A percentile compares a stretch with the other conserved stretches of the same genome.
These are phyloP conservation scores for Thunnus thynnus DNA, from an alignment of 2,113 vertebrate genomes.

Conservation along the genomic window DNA sequence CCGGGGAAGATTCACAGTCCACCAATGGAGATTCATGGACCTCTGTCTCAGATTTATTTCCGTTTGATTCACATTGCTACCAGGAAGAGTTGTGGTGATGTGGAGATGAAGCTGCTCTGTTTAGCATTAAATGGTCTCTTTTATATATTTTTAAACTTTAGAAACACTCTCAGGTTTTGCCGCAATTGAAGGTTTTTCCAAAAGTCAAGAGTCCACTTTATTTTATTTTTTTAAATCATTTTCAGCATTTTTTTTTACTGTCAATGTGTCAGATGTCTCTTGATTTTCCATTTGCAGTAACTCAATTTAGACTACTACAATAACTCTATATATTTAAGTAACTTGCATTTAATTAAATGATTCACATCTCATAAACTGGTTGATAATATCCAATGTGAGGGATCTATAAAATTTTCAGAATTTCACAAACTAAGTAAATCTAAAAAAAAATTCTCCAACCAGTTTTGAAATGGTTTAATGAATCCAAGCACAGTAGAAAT, in stretches of 20 bases:
- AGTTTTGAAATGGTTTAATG: not conserved
- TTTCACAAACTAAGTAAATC: not conserved
- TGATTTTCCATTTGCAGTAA: not conserved
- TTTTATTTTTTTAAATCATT: not conserved
- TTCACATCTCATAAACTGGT: too few species aligned
- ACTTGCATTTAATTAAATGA: not conserved
- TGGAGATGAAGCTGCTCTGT: not conserved
- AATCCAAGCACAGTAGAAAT: not conserved
- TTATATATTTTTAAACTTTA: not conserved
- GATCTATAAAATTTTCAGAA: not conserved
- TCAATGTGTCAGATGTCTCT: not conserved
- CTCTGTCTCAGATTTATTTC: slow-evolving; percentile 65
- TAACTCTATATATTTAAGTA: not conserved
- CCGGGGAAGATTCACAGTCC: slow-evolving; percentile 32
- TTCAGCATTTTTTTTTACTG: not conserved
- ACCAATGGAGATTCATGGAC: slow-evolving; percentile 54
- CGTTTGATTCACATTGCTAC: slow-evolving; percentile 67
- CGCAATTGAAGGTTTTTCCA: not conserved
- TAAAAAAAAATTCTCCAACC: not conserved
- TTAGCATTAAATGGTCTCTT: not conserved
- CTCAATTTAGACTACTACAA: not conserved
- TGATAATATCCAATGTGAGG: not conserved
- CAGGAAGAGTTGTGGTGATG: not conserved
- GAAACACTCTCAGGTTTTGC: not conserved
- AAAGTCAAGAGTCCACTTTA: not conserved